These are phyloP conservation scores for Lophius americanus DNA, from an alignment of 2,797 vertebrate species.

Conservation along the genomic window DNA sequence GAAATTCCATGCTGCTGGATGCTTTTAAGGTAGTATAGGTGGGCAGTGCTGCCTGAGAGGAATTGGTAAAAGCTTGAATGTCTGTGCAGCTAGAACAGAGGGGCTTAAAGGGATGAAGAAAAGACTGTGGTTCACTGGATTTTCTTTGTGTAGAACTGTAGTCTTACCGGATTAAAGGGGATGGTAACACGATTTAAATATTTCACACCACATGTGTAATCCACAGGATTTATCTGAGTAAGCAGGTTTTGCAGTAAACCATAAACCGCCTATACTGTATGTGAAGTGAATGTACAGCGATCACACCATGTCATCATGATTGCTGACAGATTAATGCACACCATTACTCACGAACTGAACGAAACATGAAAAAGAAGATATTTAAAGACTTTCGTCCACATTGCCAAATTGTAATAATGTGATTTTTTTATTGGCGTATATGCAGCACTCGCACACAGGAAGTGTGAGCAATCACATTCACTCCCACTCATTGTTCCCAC, in stretches of 20 bases:
- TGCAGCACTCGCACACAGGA: background rate
- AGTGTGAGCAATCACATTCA: conserved; percentile 2
- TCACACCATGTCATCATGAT: background rate
- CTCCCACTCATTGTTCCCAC: conserved; percentile 13
- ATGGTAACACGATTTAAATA: conserved; percentile 31
- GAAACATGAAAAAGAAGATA: background rate
- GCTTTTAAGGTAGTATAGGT: conserved; percentile 20
- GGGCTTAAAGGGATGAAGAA: conserved; percentile 32
- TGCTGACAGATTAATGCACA: background rate
- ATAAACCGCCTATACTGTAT: conserved; percentile 1
- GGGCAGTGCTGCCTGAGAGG: conserved; percentile 20
- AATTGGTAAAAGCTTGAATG: conserved; percentile 29
- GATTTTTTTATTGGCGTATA: background rate
- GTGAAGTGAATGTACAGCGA: background rate
- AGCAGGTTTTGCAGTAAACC: background rate
- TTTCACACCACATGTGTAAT: conserved; percentile 30
- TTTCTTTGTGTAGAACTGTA: conserved; percentile 13
- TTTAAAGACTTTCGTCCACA: background rate
- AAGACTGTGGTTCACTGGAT: conserved; percentile 3
- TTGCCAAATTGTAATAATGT: background rate
- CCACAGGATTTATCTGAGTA: conserved; percentile 6
- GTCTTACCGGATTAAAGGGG: conserved; percentile 22
- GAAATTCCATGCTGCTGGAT: conserved; percentile 16
- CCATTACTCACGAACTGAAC: background rate
- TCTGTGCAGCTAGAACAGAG: conserved; percentile 16